These are phyloP conservation scores for Mohoua ochrocephala DNA, from an alignment of 2,113 vertebrate genomes.

Conservation along the genomic window DNA sequence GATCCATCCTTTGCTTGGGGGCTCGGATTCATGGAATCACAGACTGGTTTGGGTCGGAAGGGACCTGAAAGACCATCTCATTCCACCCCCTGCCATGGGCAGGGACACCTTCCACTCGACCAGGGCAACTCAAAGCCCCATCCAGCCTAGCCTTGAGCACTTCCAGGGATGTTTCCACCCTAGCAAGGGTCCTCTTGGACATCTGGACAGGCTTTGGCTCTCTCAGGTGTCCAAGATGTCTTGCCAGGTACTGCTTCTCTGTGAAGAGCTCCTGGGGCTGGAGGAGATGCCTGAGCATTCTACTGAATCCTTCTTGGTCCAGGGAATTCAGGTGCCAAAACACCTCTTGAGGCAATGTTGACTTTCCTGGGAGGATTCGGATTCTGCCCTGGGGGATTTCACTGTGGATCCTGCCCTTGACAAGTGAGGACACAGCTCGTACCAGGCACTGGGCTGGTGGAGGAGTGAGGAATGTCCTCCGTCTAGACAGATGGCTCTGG, in stretches of 20 bases:
- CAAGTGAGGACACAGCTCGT: background rate
- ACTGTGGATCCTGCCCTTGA: background rate
- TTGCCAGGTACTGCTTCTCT: background rate
- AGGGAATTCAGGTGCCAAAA: background rate
- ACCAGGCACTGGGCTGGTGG: background rate
- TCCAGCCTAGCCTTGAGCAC: background rate
- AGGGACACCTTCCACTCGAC: background rate
- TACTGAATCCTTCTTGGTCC: accelerated
- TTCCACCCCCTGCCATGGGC: background rate
- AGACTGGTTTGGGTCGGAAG: background rate
- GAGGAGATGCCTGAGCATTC: background rate
- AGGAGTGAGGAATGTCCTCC: background rate
- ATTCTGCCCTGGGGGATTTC: background rate
- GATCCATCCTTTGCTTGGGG: background rate
- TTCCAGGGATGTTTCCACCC: background rate
- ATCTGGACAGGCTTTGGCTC: background rate
- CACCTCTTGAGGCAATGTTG: background rate
- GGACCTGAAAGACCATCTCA: background rate
- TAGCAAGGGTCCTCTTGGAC: background rate
- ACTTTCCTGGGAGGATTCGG: background rate
- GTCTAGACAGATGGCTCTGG: constrained; percentile 21
- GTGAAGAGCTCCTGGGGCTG: background rate
- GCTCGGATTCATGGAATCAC: background rate
- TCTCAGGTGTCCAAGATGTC: background rate
- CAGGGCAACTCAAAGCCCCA: background rate